Percentiles rank a stretch among this genome's conserved stretches.
Conservation (phyloP, 2,113 vertebrate genomes). For the Monopterus albus region DNA sequence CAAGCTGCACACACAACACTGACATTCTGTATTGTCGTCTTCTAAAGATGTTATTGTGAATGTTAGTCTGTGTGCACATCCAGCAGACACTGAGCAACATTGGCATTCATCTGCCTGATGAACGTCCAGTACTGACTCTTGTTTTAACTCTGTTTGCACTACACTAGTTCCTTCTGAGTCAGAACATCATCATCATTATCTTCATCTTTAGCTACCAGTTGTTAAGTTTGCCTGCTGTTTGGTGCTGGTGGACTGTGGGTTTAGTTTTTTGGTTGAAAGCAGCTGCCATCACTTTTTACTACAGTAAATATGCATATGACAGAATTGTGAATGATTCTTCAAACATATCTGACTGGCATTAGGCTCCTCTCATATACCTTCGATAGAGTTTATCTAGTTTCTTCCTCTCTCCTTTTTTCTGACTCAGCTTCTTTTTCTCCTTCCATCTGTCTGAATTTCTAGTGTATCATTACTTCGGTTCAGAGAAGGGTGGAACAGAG, state of each 20-base stretch:
- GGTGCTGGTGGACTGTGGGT: background rate
- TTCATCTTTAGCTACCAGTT: too few relatives aligned
- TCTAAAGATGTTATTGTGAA: too few relatives aligned
- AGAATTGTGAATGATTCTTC: background rate
- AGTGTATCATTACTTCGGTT: constrained; percentile 59
- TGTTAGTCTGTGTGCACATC: too few relatives aligned
- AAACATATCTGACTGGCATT: background rate
- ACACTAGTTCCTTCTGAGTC: background rate
- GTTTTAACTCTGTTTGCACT: background rate
- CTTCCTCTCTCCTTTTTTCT: constrained; percentile 7
- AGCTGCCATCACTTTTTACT: background rate
- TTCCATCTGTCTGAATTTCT: constrained; percentile 47
- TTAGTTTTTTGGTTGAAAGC: background rate
- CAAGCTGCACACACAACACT: too few relatives aligned
- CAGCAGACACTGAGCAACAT: too few relatives aligned
- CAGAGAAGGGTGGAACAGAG: constrained; percentile 42
- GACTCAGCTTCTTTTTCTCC: constrained; percentile 35
- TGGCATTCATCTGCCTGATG: background rate
- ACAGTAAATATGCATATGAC: background rate
- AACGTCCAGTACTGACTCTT: background rate
- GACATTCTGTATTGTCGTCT: too few relatives aligned
- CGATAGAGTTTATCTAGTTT: constrained; percentile 14
- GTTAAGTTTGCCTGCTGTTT: too few relatives aligned
- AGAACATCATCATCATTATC: too few relatives aligned
- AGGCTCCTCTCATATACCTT: background rate